Percentiles rank a stretch among this genome's conserved stretches.
These are phyloP conservation scores for Bicyclus anynana DNA, from an alignment of 1,140 invertebrate genomes.

Conservation along the genomic window DNA sequence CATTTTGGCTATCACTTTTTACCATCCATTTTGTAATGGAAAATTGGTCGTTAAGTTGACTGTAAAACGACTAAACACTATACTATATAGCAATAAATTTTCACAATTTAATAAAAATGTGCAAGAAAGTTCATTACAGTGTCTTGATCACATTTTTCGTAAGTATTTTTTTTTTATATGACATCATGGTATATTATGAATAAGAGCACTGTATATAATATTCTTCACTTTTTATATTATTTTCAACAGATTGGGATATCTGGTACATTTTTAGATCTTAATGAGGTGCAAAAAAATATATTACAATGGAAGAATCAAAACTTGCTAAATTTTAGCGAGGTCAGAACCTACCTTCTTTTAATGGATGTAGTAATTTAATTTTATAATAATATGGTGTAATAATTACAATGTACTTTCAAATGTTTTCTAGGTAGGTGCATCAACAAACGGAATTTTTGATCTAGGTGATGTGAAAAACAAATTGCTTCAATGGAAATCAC, in stretches of 20 bases:
- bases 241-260: constrained; percentile 34
- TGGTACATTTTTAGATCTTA: constrained; percentile 56
- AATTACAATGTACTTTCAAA: not conserved
- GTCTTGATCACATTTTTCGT: constrained; percentile 40
- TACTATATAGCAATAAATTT: no score
- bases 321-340: constrained; percentile 60
- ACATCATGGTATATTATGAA: not conserved
- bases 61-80: not conserved
- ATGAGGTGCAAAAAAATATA: constrained; percentile 59
- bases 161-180: constrained; percentile 27
- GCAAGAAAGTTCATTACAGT: constrained; percentile 36
- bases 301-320: constrained; percentile 58
- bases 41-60: not conserved
- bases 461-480: constrained; percentile 68
- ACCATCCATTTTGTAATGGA: not conserved
- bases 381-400: not conserved
- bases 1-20: constrained; percentile 1
- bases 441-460: constrained; percentile 64
- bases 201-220: not conserved
- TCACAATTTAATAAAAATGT: constrained; percentile 18
- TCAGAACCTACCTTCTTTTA: constrained; percentile 29
- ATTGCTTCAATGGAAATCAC: constrained; percentile 69
- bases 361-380: not conserved
- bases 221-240: constrained; percentile 1
- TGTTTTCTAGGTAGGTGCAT: constrained; percentile 41